Base-by-base conservation (phyloP, 1,140 invertebrate species). In the Anagrus nilaparvatae region DNA sequence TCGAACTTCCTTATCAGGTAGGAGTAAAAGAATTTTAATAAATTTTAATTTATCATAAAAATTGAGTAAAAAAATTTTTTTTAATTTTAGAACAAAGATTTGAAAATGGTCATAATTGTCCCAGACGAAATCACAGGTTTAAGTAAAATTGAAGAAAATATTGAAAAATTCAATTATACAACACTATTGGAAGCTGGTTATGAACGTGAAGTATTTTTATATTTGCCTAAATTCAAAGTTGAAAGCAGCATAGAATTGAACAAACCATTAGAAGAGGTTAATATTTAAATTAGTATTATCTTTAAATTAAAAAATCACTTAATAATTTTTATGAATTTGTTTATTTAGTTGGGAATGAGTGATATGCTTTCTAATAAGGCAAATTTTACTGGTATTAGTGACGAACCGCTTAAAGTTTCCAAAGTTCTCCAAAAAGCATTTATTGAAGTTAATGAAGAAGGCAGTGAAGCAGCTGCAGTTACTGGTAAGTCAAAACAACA, bases 371-470 rank as follows among this genome's bases (percentile, higher is more conserved):
- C 2, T n/a, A 19, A 20, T 27, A 14, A 27, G 8, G 24, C n/a
- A 27, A 27, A 16, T 27, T 37, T 20, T 39, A 39, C 28, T 27
- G 37, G 37, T 30, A 29, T 13, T n/a, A 9, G 12, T 3, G 12
- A 27, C 13, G 23, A 16, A 25, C 34, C 14, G 34, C 27, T 25
- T 0, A 60, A 53, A 30, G 67, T 77, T 5, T 67, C 63, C 3
- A 60, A 71, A 17, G 67, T 74, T 0, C 44, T 75, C 23, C 77
- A 78, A 52, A 77, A 79, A 56, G 70, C 71, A 5, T 74, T 68
- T 36, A 70, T 79, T 33, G 69, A 74, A 45, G 74, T 78, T 0
- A 73, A 78, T 48, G 77, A 80, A 51, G 69, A 78, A 59, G 76
- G 76, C 6, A 70, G 61, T 14, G 73, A 75, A 55, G 75, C 75